Conservation (phyloP, 2,888 invertebrate genomes). For the Schizaphis graminum region DNA sequence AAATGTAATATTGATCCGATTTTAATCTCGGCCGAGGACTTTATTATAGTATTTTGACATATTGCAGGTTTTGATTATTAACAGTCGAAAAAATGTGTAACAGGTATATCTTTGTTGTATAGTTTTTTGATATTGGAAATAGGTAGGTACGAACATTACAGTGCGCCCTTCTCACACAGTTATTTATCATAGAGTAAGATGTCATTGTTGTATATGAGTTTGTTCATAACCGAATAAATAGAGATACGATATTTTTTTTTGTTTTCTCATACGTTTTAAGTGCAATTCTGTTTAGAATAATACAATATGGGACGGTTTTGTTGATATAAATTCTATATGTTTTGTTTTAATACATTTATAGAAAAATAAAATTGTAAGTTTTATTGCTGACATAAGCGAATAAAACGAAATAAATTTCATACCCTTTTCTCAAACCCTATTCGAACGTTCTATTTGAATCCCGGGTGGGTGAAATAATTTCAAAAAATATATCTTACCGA, state of each 20-base stretch:
- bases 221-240: not conserved
- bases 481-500: not conserved
- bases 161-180: not conserved
- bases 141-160: not conserved
- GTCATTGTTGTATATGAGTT: not conserved
- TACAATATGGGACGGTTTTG: not conserved
- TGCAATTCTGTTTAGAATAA: not conserved
- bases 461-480: not conserved
- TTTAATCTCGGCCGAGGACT: not conserved
- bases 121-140: not conserved
- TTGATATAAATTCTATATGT: not conserved
- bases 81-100: not conserved
- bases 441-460: not conserved
- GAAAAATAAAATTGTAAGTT: not conserved
- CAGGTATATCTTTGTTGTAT: not conserved
- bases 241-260: not conserved
- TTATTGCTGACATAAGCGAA: conserved; percentile 11
- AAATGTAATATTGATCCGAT: not conserved
- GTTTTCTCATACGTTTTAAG: not conserved
- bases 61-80: no score
- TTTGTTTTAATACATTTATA: not conserved
- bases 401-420: not conserved
- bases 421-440: not conserved
- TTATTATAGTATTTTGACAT: not conserved
- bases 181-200: not conserved